A percentile compares a stretch with the other conserved stretches of the same genome.
Conservation (phyloP, 2,888 invertebrate species). For the Geotrupes spiniger region DNA sequence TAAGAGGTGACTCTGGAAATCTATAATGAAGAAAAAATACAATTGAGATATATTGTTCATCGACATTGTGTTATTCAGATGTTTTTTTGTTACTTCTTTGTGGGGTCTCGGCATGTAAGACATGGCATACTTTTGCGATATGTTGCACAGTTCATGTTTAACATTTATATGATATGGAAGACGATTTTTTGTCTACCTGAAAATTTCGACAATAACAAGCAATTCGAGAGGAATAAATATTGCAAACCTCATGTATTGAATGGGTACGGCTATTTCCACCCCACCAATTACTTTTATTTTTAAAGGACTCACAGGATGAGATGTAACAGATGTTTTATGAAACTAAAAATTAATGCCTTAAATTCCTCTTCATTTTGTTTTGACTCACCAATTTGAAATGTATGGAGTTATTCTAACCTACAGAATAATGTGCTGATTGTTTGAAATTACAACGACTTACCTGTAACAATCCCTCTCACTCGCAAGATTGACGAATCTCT, state of each 20-base stretch:
- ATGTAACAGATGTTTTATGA: slow-evolving; percentile 31
- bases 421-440: too few relatives aligned
- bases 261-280: slow-evolving; percentile 33
- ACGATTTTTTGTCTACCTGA: slow-evolving; percentile 38
- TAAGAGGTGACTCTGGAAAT: slow-evolving; percentile 8
- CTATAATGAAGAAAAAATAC: slow-evolving; percentile 13
- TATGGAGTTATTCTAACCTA: too few relatives aligned
- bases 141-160: slow-evolving; percentile 30
- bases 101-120: slow-evolving; percentile 30
- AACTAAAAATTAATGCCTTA: slow-evolving; percentile 24
- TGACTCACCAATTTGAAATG: too few relatives aligned
- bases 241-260: slow-evolving; percentile 37
- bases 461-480: slow-evolving; percentile 25
- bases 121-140: slow-evolving; percentile 34
- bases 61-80: slow-evolving; percentile 10
- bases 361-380: neutral
- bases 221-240: neutral
- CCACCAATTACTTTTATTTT: slow-evolving; percentile 32
- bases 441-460: neutral
- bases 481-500: slow-evolving; percentile 13
- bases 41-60: neutral
- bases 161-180: slow-evolving; percentile 37
- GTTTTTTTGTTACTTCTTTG: slow-evolving; percentile 22
- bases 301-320: slow-evolving; percentile 33
- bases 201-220: slow-evolving; percentile 12